Base-by-base conservation (phyloP, 2,888 invertebrate genomes). In the Dilophus febrilis region DNA sequence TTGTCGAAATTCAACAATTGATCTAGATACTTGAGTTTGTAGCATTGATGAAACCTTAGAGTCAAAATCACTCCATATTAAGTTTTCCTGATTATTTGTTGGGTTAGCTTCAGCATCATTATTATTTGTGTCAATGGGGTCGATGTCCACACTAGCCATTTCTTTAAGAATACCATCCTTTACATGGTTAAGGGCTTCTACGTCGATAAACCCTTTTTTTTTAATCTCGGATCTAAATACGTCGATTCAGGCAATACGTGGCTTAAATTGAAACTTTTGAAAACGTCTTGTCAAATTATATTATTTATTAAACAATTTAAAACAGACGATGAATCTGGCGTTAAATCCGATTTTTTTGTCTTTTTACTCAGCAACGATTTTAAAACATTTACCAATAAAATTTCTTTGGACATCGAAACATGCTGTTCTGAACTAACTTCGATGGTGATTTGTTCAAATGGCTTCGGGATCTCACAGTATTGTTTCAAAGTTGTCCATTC, bases 381-480 rank as follows among this genome's bases (percentile, higher is more conserved):
- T 42, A 51, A 40, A 34, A 48, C 47, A 38, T 39, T 14, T 7
- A 48, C 42, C 18, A 53, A 39, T 31, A 49, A 49, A 36, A 51
- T 49, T 29, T 50, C 47, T 34, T 43, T 49, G 27, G 51, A 52
- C 17, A 50, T 31, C 36, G 43, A 48, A 12, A 49, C 48, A 47
- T 50, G 50, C 45, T 47, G 43, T 45, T 53, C 50, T 17, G 47
- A 48, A 34, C 50, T 50, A 43, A 51, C 42, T 40, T 43, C 43
- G 2, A 26, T 30, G 7, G 51, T 48, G 3, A 50, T 40, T 31
- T 47, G 41, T 42, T 49, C 47, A 33, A 48, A 45, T 27, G 48
- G 47, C 29, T 43, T 38, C 37, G 48, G 46, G 36, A 52, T 31
- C 12, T 38, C n/a, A 11, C 45, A 26, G 10, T 45, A 30, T 13